Evolutionary conservation across 2,888 invertebrate species (phyloP), one percentile per base, ranked within the genome.

Genomic region (Emmelina monodactyla): DNA sequence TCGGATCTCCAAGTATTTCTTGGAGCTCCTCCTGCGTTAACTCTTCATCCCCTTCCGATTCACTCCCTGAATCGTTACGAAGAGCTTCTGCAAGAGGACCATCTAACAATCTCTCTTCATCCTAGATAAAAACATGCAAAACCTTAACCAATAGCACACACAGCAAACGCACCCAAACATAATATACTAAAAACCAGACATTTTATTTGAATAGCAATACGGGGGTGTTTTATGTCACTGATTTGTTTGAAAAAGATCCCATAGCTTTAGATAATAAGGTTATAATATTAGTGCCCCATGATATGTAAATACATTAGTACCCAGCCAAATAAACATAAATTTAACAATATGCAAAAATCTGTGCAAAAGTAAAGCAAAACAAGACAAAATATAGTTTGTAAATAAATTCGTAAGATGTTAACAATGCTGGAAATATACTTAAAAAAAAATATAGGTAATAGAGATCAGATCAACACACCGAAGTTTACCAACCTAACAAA

Each of bases 11-110:
- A 14, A 33, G 32, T 28, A 37, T 32, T 25, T 14, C 14, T 3
- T 28, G 36, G 4, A 37, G n/a, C 16, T 32, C 29, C 14, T 37
- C 28, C 28, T 29, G 32, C 25, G 15, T 37, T 41, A 48, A 16
- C 31, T 33, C 28, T 34, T 32, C 22, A 14, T 33, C 35, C 16
- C 22, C 35, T 22, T 35, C 35, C 10, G 30, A 35, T 22, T 32
- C 34, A 35, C 36, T 33, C 15, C 33, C 33, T 14, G 33, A 33
- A 28, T 33, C 33, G 14, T 31, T 22, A 12, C n/a, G 22, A 14
- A 35, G 31, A 15, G 31, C 31, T 15, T 31, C 31, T 22, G 35
- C 31, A 14, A 35, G 35, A 25, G 25, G 25, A 25, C 25, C 25
- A 25, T 25, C 25, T 11, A 25, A 25, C 25, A 25, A 22, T 32